These are phyloP conservation scores for Mastacembelus armatus DNA, from an alignment of 2,797 vertebrate species.

Conservation along the genomic window DNA sequence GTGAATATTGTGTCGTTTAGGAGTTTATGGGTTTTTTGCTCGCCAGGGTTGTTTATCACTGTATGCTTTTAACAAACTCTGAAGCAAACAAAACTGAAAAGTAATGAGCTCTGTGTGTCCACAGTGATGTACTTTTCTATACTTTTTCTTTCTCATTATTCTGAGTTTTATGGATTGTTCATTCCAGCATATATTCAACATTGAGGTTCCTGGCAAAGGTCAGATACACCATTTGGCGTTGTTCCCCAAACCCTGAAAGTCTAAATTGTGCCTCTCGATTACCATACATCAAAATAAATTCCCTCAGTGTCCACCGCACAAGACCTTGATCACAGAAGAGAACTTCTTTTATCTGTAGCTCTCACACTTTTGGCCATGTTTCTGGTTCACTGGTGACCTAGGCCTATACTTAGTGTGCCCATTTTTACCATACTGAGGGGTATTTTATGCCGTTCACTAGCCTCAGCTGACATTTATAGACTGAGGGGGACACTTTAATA, in stretches of 20 bases:
- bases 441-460: conserved; percentile 64
- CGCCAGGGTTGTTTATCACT: conserved; percentile 66
- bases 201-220: conserved; percentile 67
- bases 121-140: conserved; percentile 42
- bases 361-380: conserved; percentile 82
- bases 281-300: conserved; percentile 81
- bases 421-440: conserved; percentile 74
- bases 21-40: conserved; percentile 63
- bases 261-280: conserved; percentile 80
- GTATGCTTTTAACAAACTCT: conserved; percentile 45
- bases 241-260: conserved; percentile 68
- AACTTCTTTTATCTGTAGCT: conserved; percentile 76
- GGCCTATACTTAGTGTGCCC: conserved; percentile 77
- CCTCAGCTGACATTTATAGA: conserved; percentile 79
- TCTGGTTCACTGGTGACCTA: conserved; percentile 78
- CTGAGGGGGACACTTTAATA: conserved; percentile 77
- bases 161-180: conserved; percentile 60
- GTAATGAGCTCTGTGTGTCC: conserved; percentile 53
- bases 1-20: conserved; percentile 77
- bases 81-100: conserved; percentile 41
- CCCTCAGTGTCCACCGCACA: conserved; percentile 71
- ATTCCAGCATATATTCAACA: conserved; percentile 55
- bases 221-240: conserved; percentile 70
- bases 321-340: conserved; percentile 76
- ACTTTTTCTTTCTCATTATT: conserved; percentile 59